phyloP scores from a whole-genome alignment of 1,140 invertebrate genomes.

The Drosophila pseudoobscura region DNA sequence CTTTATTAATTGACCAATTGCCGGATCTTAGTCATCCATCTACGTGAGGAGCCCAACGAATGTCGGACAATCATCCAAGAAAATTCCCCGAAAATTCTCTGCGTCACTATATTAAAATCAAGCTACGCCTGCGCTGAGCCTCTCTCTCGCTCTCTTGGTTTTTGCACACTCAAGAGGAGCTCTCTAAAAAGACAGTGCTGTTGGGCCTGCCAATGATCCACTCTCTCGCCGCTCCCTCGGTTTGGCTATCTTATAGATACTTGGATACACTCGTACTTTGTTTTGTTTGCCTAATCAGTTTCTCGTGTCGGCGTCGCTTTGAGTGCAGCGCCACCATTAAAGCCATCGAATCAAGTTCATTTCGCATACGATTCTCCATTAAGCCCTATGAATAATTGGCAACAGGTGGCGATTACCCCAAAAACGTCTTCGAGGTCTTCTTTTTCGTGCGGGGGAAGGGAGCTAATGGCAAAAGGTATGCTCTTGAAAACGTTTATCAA shows the following conservation, averaged over 20 bases:
- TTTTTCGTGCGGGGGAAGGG: no score
- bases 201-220: constrained; percentile 4
- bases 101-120: constrained; percentile 27
- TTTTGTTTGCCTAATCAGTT: constrained; percentile 9
- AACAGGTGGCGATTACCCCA: no score
- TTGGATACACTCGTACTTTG: neutral
- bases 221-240: neutral
- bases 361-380: neutral
- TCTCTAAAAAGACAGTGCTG: neutral
- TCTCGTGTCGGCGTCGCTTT: constrained; percentile 4
- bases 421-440: no score
- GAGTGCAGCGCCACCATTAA: neutral
- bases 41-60: constrained; percentile 18
- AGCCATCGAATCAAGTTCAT: constrained; percentile 5
- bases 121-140: neutral
- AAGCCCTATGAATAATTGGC: no score
- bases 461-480: no score
- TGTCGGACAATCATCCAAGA: constrained; percentile 2
- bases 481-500: no score
- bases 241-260: constrained; percentile 29
- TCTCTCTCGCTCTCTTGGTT: no score
- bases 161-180: no score
- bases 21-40: constrained; percentile 31
- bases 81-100: constrained; percentile 40
- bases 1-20: constrained; percentile 11